Evolutionary conservation across 2,113 vertebrate genomes (phyloP), one percentile per base, ranked within the genome.

Genomic region (Siniperca chuatsi): DNA sequence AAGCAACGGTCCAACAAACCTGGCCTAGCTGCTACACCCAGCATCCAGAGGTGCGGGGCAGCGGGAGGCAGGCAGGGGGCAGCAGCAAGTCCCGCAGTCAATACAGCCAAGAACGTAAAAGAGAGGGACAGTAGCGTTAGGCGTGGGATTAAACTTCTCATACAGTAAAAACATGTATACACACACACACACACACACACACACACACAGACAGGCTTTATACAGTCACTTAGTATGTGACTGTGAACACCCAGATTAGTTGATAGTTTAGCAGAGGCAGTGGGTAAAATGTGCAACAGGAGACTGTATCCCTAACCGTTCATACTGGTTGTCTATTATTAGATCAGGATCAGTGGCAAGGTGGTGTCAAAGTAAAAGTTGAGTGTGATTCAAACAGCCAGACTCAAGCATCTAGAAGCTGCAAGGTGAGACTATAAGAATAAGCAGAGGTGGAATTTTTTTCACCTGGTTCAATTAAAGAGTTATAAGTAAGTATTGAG

Each of bases 11-110:
- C 90, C 88, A 92, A 96, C 96, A 93, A 95, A 96, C 96, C 96
- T 96, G 96, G 93, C 96, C 96, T 85, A 95, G 90, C 96, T 96
- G 95, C 80, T 90, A 89, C 87, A 92, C 88, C 93, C 93, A 94
- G 90, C 89, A 93, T 94, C 93, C 93, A 91, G 83, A 82, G 88
- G 90, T 87, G 90, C n/a, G 68, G 85, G 92, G 83, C 91, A 94
- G 92, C 58, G 74, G 89, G 83, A 86, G 77, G 82, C 87, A 87
- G 79, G 85, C 83, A 89, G 91, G 82, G 89, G 84, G 85, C 88
- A 92, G 94, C 93, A 93, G 87, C 64, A 70, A 92, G 86, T 93
- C 93, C 93, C 90, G 80, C 66, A 74, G 87, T 60, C 88, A 91
- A 80, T 42, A 91, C 64, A 88, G 82, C 81, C 91, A 81, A 61